Evolutionary conservation across 23 tunicate genomes (phyloP), one percentile per base, ranked within the genome.

Genomic region (Oikopleura vanhoeffeni): DNA sequence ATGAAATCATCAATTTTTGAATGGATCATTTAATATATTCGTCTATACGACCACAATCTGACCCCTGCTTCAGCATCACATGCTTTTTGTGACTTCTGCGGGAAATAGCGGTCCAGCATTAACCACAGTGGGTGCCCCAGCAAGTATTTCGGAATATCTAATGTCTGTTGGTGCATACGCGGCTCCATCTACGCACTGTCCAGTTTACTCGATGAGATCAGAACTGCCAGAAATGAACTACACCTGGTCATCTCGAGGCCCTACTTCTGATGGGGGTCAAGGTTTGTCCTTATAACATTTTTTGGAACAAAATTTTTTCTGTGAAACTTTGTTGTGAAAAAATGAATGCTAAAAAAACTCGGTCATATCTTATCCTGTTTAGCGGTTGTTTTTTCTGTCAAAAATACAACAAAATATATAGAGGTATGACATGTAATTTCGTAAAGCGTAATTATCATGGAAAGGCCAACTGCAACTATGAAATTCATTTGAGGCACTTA

Each of bases 161-260:
- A 33, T 40, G 8, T 41, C 76, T n/a, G 40, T 60, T 1, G 71
- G 77, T 13, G 85, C 85, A 4, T 40, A 2, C 13, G 67, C 67
- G 13, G 85, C 67, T 18, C 71, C 71, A n/a, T 77, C 85, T 33
- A 0, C 40, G 28, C 83, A 76, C 83, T 79, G n/a, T 83, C 87
- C 67, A 27, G 3, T 28, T 76, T 94, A 94, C 76, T 94, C 99
- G 0, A 75, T 94, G 88, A 4, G 83, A 2, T 90, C 89, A 49
- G 86, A 88, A 83, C 84, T 90, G 1, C 99, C 96, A 1, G 40
- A 91, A 1, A 90, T 90, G 71, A 91, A 90, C 41, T 94, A 94
- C 85, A 94, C 99, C 27, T 94, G 99, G 99, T 90, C 96, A 1
- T 94, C 99, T 0, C 83, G 99, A 34, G 99, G 99, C 3, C 99